Evolutionary conservation across 2,113 vertebrate species (phyloP).

Genomic region (Antigone vipio): DNA sequence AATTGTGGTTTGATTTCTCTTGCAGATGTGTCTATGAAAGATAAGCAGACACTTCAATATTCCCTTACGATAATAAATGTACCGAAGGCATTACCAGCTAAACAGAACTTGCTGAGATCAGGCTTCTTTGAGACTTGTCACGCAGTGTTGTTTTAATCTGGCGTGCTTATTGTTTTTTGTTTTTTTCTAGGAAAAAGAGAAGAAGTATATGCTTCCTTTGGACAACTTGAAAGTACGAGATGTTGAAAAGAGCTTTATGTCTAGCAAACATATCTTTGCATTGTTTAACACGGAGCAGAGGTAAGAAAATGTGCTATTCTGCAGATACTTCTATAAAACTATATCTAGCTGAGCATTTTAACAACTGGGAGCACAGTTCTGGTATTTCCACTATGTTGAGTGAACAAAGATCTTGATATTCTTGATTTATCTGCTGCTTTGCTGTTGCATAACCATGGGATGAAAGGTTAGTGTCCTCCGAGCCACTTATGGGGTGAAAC

Average conservation of each 20-base stretch:
- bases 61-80: background rate
- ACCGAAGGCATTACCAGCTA: background rate
- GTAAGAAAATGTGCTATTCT: conserved; percentile 76
- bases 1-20: conserved; percentile 1
- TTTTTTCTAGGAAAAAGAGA: conserved; percentile 86
- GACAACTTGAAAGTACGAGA: conserved; percentile 97
- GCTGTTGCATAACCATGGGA: background rate
- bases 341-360: background rate
- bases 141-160: background rate
- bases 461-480: background rate
- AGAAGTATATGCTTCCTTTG: conserved; percentile 94
- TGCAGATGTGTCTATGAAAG: background rate
- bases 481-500: background rate
- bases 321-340: background rate
- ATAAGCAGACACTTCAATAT: background rate
- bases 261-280: conserved; percentile 93
- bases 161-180: background rate
- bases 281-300: conserved; percentile 98
- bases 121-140: background rate
- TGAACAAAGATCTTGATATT: background rate
- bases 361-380: background rate
- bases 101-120: background rate
- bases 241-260: conserved; percentile 98
- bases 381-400: background rate
- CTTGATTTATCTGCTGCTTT: background rate